phyloP scores from a whole-genome alignment of 2,888 invertebrate species.

The Mesoligia furuncula region DNA sequence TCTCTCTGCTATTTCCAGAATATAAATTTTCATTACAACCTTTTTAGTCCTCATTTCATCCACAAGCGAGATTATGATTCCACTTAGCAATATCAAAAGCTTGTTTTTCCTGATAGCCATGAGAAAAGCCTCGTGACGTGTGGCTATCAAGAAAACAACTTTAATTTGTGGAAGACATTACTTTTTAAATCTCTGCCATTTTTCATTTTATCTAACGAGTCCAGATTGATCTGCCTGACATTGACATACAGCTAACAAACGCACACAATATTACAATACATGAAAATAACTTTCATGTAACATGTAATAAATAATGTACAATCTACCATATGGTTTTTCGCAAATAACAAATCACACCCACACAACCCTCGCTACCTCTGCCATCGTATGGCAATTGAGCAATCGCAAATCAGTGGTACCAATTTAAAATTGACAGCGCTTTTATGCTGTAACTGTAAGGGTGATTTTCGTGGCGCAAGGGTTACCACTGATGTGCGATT shows the following conservation, averaged over 20 bases:
- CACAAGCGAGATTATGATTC: background rate
- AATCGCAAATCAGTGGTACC: background rate
- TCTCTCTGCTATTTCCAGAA: background rate
- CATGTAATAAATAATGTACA: background rate
- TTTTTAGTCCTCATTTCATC: constrained; percentile 10
- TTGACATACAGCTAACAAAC: constrained; percentile 17
- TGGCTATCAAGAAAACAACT: constrained; percentile 31
- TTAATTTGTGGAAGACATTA: constrained; percentile 39
- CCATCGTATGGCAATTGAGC: background rate
- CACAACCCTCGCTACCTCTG: background rate
- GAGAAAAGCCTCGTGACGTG: background rate
- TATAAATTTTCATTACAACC: background rate
- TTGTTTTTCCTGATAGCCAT: background rate
- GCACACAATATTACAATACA: constrained; percentile 7
- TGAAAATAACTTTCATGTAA: constrained; percentile 14
- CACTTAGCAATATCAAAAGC: constrained; percentile 6
- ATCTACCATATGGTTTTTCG: background rate
- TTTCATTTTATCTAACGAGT: constrained; percentile 26
- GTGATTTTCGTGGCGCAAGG: background rate
- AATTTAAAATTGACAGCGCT: background rate
- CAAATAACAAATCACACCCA: background rate
- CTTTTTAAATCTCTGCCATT: constrained; percentile 25
- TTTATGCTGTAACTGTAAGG: background rate
- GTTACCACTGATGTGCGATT: background rate
- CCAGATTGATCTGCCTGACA: constrained; percentile 31